These are phyloP conservation scores for Eupithecia subfuscata DNA, from an alignment of 2,888 invertebrate genomes.

Conservation along the genomic window DNA sequence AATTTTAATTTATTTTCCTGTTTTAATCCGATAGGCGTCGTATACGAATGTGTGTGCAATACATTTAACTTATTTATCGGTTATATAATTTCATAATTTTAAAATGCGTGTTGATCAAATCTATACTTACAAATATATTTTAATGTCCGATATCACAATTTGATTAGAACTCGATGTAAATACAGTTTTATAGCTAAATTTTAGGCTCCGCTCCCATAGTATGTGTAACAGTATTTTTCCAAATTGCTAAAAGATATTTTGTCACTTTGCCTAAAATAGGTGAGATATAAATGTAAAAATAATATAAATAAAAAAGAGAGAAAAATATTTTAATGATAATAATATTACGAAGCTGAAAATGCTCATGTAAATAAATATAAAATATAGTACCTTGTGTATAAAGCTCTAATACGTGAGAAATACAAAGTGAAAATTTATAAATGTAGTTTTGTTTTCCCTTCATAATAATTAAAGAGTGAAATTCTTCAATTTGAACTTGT, in stretches of 20 bases:
- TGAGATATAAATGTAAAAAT: constrained; percentile 74
- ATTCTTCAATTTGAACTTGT: background rate
- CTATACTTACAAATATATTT: constrained; percentile 34
- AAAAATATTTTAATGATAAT: constrained; percentile 78
- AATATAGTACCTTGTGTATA: constrained; percentile 76
- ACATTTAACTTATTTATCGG: constrained; percentile 6
- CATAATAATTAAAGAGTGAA: background rate
- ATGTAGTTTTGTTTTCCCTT: constrained; percentile 36
- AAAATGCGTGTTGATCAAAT: background rate
- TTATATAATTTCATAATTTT: background rate
- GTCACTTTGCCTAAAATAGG: constrained; percentile 78
- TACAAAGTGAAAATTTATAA: constrained; percentile 69
- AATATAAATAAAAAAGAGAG: constrained; percentile 79
- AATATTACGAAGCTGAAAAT: constrained; percentile 80
- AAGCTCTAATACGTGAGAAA: constrained; percentile 81
- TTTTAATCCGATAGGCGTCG: background rate
- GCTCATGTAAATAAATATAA: constrained; percentile 80
- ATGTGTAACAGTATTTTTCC: constrained; percentile 53
- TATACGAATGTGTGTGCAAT: constrained; percentile 9
- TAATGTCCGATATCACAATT: constrained; percentile 14
- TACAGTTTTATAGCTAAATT: background rate
- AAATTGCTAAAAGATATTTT: constrained; percentile 57
- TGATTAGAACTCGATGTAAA: background rate
- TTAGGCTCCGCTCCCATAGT: constrained; percentile 53
- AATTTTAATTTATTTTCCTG: background rate